Percentiles rank a stretch among this genome's conserved stretches.
These are phyloP conservation scores for Drosophila saltans DNA, from an alignment of 1,140 invertebrate genomes.

Conservation along the genomic window DNA sequence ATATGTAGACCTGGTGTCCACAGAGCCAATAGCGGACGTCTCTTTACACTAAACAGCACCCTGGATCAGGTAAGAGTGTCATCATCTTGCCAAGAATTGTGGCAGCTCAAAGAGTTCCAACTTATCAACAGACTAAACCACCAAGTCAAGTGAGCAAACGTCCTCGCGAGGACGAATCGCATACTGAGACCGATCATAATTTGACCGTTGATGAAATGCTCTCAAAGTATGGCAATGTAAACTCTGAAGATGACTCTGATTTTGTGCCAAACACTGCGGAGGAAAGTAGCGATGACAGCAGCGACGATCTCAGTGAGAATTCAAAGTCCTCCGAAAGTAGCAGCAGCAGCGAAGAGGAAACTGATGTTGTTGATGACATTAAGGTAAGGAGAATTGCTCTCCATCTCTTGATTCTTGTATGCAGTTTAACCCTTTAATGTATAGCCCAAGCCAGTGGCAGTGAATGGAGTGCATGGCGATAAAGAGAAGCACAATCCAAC, in stretches of 20 bases:
- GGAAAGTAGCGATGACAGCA: conserved; percentile 31
- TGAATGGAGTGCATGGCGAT: conserved; percentile 40
- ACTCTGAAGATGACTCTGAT: conserved; percentile 76
- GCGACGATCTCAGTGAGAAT: conserved; percentile 23
- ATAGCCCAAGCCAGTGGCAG: conserved; percentile 16
- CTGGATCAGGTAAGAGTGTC: conserved; percentile 33
- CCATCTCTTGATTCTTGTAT: neutral
- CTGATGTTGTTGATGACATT: conserved; percentile 3
- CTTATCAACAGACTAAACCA: neutral
- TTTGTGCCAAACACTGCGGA: conserved; percentile 65
- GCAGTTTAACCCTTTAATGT: neutral
- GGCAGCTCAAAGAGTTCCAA: neutral
- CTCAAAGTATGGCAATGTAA: conserved; percentile 72
- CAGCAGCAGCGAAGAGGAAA: conserved; percentile 41
- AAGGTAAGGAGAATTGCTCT: conserved; percentile 27
- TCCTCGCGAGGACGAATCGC: conserved; percentile 49
- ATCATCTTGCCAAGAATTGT: neutral
- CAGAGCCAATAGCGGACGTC: conserved; percentile 30
- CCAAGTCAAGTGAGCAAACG: conserved; percentile 47
- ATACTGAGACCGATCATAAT: conserved; percentile 40
- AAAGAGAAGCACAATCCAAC: conserved; percentile 13
- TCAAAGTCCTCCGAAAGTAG: conserved; percentile 27
- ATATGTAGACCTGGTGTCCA: conserved; percentile 68
- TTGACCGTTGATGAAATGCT: conserved; percentile 68
- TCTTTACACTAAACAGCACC: conserved; percentile 24